Conservation (phyloP, 23 tunicate species). For the Halocynthia aurantium region DNA sequence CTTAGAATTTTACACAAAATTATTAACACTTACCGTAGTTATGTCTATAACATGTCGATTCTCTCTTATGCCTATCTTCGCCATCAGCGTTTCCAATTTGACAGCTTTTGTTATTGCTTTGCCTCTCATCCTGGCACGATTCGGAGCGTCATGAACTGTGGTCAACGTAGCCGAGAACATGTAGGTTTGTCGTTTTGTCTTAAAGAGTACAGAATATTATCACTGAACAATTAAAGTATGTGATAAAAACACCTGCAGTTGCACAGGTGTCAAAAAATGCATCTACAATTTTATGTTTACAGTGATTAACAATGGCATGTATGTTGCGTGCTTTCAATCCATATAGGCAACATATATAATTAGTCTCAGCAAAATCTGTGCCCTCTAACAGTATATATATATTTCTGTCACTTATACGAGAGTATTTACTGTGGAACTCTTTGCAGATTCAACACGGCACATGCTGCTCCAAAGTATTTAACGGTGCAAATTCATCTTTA, state of each 20-base stretch:
- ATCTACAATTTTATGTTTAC: too few relatives aligned
- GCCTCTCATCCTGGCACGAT: conserved; percentile 20
- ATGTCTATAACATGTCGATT: conserved; percentile 69
- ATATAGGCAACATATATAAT: too few relatives aligned
- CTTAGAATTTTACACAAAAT: background rate
- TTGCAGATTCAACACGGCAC: background rate
- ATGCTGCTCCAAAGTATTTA: background rate
- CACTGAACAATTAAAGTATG: background rate
- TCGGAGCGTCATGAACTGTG: conserved; percentile 39
- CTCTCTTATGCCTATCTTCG: conserved; percentile 48
- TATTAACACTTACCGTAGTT: conserved; percentile 55
- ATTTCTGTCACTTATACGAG: background rate
- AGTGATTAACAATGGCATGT: too few relatives aligned
- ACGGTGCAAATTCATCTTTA: background rate
- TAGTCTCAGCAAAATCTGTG: background rate
- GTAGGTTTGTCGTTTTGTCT: conserved; percentile 75
- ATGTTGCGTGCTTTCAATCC: too few relatives aligned
- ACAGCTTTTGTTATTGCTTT: conserved; percentile 23
- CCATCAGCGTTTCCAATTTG: conserved; percentile 62
- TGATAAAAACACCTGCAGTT: too few relatives aligned
- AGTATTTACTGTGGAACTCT: background rate
- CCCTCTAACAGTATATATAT: too few relatives aligned
- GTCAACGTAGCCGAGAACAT: conserved; percentile 96
- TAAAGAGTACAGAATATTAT: background rate
- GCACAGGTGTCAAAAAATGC: too few relatives aligned